A percentile compares a stretch with the other conserved stretches of the same genome.
Evolutionary conservation across 2,113 vertebrate species (phyloP).

Genomic region (Triplophysa dalaica): DNA sequence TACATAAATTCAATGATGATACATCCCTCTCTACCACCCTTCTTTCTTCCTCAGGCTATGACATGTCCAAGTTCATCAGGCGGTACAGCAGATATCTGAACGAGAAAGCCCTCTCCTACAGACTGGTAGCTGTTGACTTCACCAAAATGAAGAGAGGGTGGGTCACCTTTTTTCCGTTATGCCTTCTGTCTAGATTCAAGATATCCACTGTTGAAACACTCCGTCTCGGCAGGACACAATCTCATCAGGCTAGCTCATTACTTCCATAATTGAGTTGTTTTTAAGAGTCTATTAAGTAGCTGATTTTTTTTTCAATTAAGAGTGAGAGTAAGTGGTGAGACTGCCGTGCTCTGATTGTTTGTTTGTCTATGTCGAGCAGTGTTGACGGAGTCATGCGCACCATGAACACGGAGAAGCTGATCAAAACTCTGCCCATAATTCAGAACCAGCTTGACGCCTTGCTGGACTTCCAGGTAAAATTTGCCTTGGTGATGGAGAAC

Average conservation of each 20-base stretch:
- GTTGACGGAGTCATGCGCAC: slow-evolving; percentile 90
- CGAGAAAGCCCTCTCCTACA: slow-evolving; percentile 93
- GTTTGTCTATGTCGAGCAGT: slow-evolving; percentile 66
- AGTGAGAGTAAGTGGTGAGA: slow-evolving; percentile 9
- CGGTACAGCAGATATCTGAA: slow-evolving; percentile 95
- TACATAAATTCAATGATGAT: not conserved
- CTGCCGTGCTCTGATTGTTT: slow-evolving; percentile 27
- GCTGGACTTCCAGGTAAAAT: slow-evolving; percentile 89
- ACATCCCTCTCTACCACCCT: not conserved
- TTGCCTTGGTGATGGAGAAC: slow-evolving; percentile 14
- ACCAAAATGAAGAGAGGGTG: slow-evolving; percentile 97
- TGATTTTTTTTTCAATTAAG: slow-evolving; percentile 39
- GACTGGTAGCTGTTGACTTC: slow-evolving; percentile 91
- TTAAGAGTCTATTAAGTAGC: slow-evolving; percentile 31
- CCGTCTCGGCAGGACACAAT: slow-evolving; percentile 26
- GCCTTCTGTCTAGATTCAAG: not conserved
- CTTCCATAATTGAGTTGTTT: slow-evolving; percentile 43
- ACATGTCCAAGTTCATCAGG: slow-evolving; percentile 96
- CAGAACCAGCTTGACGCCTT: slow-evolving; percentile 94
- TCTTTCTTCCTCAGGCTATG: slow-evolving; percentile 76
- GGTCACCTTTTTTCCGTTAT: not conserved
- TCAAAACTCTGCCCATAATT: slow-evolving; percentile 92
- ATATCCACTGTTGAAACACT: not conserved
- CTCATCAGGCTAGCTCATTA: slow-evolving; percentile 35
- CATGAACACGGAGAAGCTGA: slow-evolving; percentile 89